A percentile compares a stretch with the other conserved stretches of the same genome.
Conservation (phyloP, 1,140 invertebrate genomes). For the honey bee (Apis mellifera) region DNA sequence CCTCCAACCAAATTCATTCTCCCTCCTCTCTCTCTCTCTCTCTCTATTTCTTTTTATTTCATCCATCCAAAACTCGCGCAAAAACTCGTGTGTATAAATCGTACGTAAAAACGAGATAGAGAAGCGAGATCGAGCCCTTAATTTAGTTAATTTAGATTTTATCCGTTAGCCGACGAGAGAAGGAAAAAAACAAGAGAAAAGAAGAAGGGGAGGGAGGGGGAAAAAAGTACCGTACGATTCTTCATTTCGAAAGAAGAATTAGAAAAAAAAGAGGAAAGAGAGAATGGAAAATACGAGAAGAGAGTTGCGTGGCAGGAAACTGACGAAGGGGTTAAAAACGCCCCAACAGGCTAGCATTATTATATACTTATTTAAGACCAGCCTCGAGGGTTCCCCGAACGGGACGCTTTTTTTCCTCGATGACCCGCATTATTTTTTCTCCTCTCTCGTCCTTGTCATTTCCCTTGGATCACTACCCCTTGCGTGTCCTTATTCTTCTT, state of each 20-base stretch:
- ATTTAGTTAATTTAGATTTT: constrained; percentile 83
- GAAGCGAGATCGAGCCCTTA: constrained; percentile 75
- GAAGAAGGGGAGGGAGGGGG: constrained; percentile 47
- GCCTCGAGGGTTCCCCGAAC: constrained; percentile 64
- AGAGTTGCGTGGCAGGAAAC: constrained; percentile 27
- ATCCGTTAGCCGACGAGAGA: constrained; percentile 76
- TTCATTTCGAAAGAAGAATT: not conserved
- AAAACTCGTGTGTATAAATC: constrained; percentile 75
- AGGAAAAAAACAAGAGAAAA: not conserved
- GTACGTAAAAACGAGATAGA: constrained; percentile 72
- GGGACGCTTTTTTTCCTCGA: constrained; percentile 59
- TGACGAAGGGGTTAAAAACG: constrained; percentile 69
- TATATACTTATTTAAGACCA: constrained; percentile 81
- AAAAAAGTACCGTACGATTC: constrained; percentile 51
- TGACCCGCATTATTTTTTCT: constrained; percentile 63
- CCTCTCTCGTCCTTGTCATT: not conserved
- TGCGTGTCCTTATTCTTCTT: not conserved
- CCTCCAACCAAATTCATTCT: not conserved
- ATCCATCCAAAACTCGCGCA: not conserved
- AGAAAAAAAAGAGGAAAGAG: constrained; percentile 56
- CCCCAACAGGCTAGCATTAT: constrained; percentile 73
- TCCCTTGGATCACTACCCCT: constrained; percentile 16
- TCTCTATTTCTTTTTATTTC: not conserved
- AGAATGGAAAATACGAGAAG: constrained; percentile 60
- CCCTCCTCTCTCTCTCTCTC: not conserved